Evolutionary conservation across 1,140 invertebrate genomes (phyloP).

Genomic region (Trissolcus basalis): DNA sequence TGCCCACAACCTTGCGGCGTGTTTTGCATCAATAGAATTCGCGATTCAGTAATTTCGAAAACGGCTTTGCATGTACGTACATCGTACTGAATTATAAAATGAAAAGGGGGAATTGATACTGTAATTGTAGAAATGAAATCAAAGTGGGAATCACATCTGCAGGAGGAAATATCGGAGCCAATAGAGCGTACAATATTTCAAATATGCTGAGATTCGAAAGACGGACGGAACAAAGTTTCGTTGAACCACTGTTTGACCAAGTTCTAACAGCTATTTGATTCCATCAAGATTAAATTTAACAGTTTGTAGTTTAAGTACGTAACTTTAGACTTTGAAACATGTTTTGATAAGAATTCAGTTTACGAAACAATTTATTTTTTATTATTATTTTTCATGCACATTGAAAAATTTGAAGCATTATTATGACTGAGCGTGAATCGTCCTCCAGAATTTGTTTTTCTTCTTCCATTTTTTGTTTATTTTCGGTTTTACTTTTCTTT

Average conservation of each 20-base stretch:
- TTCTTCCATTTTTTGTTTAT: not conserved
- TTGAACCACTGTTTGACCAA: conserved; percentile 38
- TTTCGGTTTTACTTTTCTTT: no score
- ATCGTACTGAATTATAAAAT: not conserved
- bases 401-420: conserved; percentile 36
- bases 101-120: not conserved
- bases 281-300: no score
- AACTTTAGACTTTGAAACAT: no score
- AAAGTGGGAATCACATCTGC: no score
- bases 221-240: conserved; percentile 23
- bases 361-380: no score
- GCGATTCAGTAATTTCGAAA: conserved; percentile 8
- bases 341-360: no score
- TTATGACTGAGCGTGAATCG: conserved; percentile 23
- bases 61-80: not conserved
- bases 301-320: no score
- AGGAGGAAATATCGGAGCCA: conserved; percentile 9
- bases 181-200: conserved; percentile 13
- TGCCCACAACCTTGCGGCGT: conserved; percentile 16
- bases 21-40: conserved; percentile 1
- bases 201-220: conserved; percentile 8
- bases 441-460: conserved; percentile 21
- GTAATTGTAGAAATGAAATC: no score
- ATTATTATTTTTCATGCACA: not conserved
- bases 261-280: conserved; percentile 8